Evolutionary conservation across 2,888 invertebrate species (phyloP), one percentile per base, ranked within the genome.

Genomic region (Metellina segmentata): DNA sequence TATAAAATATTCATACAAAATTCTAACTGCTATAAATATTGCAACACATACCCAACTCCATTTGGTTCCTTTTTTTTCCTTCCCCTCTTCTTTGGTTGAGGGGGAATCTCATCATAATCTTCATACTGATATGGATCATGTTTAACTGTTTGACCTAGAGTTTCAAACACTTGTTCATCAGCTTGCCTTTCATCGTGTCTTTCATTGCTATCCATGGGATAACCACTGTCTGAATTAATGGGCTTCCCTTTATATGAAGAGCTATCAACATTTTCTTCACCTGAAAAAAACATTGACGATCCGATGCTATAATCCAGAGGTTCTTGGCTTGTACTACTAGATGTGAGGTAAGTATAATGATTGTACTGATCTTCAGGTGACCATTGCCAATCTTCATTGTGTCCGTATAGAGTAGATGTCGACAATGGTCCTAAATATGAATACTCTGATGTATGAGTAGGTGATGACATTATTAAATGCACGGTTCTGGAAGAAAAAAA

Each of bases 321-420:
- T 53, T 92, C 92, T 79, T 92, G 92, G 34, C 89, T 92, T 81
- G 92, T 92, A 82, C 89, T 92, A 51, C 92, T 92, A 71, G 92
- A 92, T 16, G 92, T 92, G 87, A 92, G 92, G 85, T 92, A 92
- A 53, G 92, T 92, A 81, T 92, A 92, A 72, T 92, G 92, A 89
- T 92, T 92, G 89, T 92, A 92, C 89, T 92, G 89, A 75, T 92
- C 89, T 89, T 92, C 92, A 74, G 92, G 92, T 51, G 92, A 89
- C 92, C 92, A 92, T 19, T 89, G 92, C 92, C 92, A 92, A 53
- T 92, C 92, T 85, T 92, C 92, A 92, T 81, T 89, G 34, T 92
- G 89, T 13, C 92, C 92, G 81, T 92, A 92, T 71, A 92, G 86
- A 75, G 89, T 89, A 70, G 92, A 92, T 79, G 92, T 92, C 70